These are phyloP conservation scores for Sisyra nigra DNA, from an alignment of 2,888 invertebrate species.

Conservation along the genomic window DNA sequence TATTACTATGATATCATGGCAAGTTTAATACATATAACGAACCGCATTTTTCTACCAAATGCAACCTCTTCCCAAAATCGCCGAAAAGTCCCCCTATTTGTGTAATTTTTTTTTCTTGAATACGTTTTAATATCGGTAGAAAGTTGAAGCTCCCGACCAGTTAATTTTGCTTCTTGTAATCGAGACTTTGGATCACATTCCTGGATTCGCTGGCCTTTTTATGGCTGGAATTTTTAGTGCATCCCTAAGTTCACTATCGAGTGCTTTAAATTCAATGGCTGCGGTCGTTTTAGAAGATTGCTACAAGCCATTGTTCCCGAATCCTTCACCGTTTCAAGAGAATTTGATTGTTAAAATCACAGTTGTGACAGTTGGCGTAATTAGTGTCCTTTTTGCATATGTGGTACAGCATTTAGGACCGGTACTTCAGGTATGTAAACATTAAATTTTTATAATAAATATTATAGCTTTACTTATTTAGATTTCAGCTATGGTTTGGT, in stretches of 20 bases:
- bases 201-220: neutral
- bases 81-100: too few relatives aligned
- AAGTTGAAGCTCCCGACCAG: neutral
- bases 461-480: too few relatives aligned
- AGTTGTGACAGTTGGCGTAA: neutral
- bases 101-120: too few relatives aligned
- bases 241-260: neutral
- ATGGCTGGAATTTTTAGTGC: neutral
- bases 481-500: neutral
- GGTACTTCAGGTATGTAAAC: neutral
- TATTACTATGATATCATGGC: too few relatives aligned
- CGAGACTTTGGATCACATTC: neutral
- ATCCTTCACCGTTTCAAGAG: neutral
- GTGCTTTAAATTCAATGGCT: neutral
- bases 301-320: constrained; percentile 1
- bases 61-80: too few relatives aligned
- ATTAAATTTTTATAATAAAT: neutral
- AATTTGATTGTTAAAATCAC: neutral
- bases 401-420: neutral
- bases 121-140: too few relatives aligned
- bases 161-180: neutral
- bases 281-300: neutral
- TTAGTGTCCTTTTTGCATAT: neutral
- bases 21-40: too few relatives aligned
- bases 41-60: too few relatives aligned